phyloP scores from a whole-genome alignment of 2,113 vertebrate species.

The Grammatotria lemairii region DNA sequence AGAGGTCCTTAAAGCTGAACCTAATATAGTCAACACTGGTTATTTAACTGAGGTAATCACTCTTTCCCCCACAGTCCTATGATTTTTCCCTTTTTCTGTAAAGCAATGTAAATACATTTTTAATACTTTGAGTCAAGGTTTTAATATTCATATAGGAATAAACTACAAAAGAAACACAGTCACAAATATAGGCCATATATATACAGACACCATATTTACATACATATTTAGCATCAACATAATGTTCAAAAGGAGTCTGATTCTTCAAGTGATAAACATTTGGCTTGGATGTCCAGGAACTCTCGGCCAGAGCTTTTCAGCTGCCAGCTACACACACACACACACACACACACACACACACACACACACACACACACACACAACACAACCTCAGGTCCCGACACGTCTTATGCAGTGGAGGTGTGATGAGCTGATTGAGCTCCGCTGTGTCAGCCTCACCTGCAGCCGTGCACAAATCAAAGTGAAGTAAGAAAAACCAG shows the following conservation, averaged over 20 bases:
- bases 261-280: background rate
- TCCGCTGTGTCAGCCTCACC: too few relatives aligned
- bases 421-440: too few relatives aligned
- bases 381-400: background rate
- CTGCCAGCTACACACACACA: background rate
- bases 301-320: background rate
- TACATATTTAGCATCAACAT: rapidly evolving
- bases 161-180: background rate
- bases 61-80: background rate
- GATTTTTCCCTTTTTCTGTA: background rate
- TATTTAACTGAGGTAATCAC: background rate
- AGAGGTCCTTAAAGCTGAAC: background rate
- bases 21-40: background rate
- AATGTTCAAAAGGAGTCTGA: background rate
- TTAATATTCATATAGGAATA: background rate
- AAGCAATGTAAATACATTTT: background rate
- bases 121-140: background rate
- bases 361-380: too few relatives aligned
- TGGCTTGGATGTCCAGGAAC: background rate
- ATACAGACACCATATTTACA: background rate
- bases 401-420: too few relatives aligned
- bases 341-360: background rate
- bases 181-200: background rate
- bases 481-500: too few relatives aligned
- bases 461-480: too few relatives aligned